Percentiles rank a stretch among this genome's conserved stretches.
phyloP scores from a whole-genome alignment of 2,888 invertebrate species.

The Trissonchulus latispiculum region DNA sequence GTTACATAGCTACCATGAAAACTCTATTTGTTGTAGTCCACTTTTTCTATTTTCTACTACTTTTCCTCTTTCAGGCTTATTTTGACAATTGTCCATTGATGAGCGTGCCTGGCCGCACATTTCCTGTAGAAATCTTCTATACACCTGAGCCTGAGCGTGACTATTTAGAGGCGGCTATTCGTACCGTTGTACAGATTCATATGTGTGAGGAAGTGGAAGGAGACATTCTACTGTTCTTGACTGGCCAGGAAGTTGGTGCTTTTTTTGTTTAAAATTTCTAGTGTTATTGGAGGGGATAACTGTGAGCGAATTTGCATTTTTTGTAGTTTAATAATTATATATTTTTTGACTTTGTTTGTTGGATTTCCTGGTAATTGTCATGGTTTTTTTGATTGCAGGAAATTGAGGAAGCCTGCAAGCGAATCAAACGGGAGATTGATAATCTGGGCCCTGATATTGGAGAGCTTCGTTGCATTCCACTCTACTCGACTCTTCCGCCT shows the following conservation, averaged over 20 bases:
- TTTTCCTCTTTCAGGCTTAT: no score
- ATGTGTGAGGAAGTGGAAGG: conserved; percentile 61
- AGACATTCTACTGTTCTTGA: conserved; percentile 80
- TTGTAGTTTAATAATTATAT: no score
- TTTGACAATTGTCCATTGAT: conserved; percentile 96
- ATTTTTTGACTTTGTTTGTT: no score
- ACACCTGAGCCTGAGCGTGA: conserved; percentile 96
- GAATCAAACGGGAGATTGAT: conserved; percentile 88
- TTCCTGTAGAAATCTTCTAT: conserved; percentile 95
- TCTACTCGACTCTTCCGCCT: conserved; percentile 95
- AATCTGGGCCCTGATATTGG: conserved; percentile 93
- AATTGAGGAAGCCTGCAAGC: conserved; percentile 97
- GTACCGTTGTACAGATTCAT: conserved; percentile 94
- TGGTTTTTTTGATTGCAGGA: conserved; percentile 51
- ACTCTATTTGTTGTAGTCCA: no score
- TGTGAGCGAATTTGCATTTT: no score
- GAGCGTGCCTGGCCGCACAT: conserved; percentile 92
- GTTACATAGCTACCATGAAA: no score
- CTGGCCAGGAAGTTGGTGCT: conserved; percentile 59
- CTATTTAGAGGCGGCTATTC: conserved; percentile 93
- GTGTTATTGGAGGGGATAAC: no score
- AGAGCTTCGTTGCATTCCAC: conserved; percentile 91
- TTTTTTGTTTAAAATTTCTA: no score
- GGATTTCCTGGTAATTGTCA: no score
- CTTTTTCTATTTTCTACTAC: no score